phyloP scores from a whole-genome alignment of 2,888 invertebrate species.

The Automeris io region DNA sequence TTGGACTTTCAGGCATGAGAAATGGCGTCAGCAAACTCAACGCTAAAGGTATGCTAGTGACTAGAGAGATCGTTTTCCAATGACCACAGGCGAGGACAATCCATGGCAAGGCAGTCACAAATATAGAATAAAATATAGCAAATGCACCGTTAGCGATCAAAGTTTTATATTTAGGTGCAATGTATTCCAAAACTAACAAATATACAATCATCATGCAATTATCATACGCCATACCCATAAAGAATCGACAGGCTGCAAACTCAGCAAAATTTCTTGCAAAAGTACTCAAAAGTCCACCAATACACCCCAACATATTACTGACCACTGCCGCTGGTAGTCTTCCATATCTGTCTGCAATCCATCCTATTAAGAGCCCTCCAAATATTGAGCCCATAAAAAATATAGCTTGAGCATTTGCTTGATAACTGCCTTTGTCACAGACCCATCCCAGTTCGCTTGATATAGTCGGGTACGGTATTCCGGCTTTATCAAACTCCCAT shows the following conservation, averaged over 20 bases:
- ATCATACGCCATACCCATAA: slow-evolving; percentile 49
- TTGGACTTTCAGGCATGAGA: slow-evolving; percentile 45
- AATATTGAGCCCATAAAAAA: slow-evolving; percentile 45
- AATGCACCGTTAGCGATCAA: slow-evolving; percentile 41
- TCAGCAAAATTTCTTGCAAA: slow-evolving; percentile 36
- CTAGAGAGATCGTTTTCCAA: slow-evolving; percentile 46
- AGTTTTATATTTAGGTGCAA: slow-evolving; percentile 47
- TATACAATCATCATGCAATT: slow-evolving; percentile 50
- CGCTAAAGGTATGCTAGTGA: slow-evolving; percentile 41
- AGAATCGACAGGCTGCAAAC: slow-evolving; percentile 39
- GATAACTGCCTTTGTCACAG: slow-evolving; percentile 46
- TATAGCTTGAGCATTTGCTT: slow-evolving; percentile 47
- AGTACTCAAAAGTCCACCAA: slow-evolving; percentile 37
- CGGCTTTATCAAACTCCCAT: slow-evolving; percentile 49
- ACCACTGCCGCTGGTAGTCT: slow-evolving; percentile 39
- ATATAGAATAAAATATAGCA: slow-evolving; percentile 38
- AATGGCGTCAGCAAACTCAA: slow-evolving; percentile 39
- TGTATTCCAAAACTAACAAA: slow-evolving; percentile 44
- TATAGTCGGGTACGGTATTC: slow-evolving; percentile 51
- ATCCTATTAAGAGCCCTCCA: slow-evolving; percentile 45
- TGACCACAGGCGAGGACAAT: slow-evolving; percentile 41
- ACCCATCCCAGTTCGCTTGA: slow-evolving; percentile 51
- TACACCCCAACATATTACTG: slow-evolving; percentile 37
- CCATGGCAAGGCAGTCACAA: slow-evolving; percentile 39
- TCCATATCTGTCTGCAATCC: slow-evolving; percentile 47